A percentile compares a stretch with the other conserved stretches of the same genome.
Evolutionary conservation across 2,888 invertebrate genomes (phyloP).

Genomic region (Gymnosoma rotundatum): DNA sequence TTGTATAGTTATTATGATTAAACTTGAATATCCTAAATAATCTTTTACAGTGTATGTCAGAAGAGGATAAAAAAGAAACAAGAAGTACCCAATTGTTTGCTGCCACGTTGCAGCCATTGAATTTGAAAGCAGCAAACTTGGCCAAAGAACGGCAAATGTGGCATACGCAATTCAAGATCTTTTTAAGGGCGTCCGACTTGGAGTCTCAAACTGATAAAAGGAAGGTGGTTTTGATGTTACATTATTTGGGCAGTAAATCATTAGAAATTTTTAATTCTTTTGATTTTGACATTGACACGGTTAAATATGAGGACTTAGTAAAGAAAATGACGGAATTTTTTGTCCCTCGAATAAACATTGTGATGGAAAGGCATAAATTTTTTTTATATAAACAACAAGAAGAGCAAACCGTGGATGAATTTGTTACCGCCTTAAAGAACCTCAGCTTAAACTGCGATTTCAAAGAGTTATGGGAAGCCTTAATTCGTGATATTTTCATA

Average conservation of each 20-base stretch:
- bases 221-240: background rate
- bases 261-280: slow-evolving; percentile 10
- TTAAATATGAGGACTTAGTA: slow-evolving; percentile 2
- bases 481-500: slow-evolving; percentile 21
- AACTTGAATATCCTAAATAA: no score
- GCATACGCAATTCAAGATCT: slow-evolving; percentile 29
- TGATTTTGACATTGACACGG: slow-evolving; percentile 1
- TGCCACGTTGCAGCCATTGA: slow-evolving; percentile 9
- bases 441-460: background rate
- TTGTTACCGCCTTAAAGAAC: background rate
- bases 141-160: slow-evolving; percentile 20
- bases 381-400: background rate
- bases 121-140: slow-evolving; percentile 7
- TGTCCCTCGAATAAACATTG: background rate
- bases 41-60: no score
- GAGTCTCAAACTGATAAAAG: slow-evolving; percentile 2
- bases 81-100: slow-evolving; percentile 2
- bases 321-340: background rate
- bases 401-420: background rate
- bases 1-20: no score
- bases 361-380: slow-evolving; percentile 4
- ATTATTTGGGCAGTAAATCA: background rate
- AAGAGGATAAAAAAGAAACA: no score
- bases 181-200: slow-evolving; percentile 12
- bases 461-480: background rate